phyloP scores from a whole-genome alignment of 2,888 invertebrate species.

The Mystacides longicornis region DNA sequence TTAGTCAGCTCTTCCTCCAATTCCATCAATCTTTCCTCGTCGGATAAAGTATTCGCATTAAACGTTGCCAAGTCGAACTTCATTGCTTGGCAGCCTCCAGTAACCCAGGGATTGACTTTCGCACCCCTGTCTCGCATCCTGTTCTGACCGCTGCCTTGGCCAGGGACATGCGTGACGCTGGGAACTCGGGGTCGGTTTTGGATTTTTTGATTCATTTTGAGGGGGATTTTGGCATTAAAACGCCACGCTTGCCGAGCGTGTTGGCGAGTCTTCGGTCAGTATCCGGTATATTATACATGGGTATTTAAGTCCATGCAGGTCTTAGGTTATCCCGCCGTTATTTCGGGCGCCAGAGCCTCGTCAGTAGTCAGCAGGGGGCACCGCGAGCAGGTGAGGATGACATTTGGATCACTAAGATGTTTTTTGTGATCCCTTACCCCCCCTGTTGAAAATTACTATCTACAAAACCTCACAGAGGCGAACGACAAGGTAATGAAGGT shows the following conservation, averaged over 20 bases:
- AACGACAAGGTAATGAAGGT: no score
- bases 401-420: no score
- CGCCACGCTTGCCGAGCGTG: not conserved
- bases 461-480: no score
- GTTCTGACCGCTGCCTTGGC: not conserved
- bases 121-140: not conserved
- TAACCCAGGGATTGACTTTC: not conserved
- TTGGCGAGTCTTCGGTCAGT: conserved; percentile 1
- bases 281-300: no score
- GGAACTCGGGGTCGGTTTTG: conserved; percentile 1
- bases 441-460: no score
- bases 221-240: not conserved
- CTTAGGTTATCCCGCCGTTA: no score
- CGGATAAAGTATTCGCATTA: not conserved
- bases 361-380: no score
- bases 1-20: not conserved
- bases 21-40: not conserved
- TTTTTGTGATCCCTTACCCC: no score
- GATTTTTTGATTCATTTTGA: not conserved
- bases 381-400: no score
- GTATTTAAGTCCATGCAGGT: no score
- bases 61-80: not conserved
- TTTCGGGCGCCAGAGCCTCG: no score
- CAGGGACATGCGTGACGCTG: not conserved
- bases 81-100: not conserved